Percentiles rank a stretch among this genome's conserved stretches.
Conservation (phyloP, 2,113 vertebrate genomes). For the Labrus mixtus region DNA sequence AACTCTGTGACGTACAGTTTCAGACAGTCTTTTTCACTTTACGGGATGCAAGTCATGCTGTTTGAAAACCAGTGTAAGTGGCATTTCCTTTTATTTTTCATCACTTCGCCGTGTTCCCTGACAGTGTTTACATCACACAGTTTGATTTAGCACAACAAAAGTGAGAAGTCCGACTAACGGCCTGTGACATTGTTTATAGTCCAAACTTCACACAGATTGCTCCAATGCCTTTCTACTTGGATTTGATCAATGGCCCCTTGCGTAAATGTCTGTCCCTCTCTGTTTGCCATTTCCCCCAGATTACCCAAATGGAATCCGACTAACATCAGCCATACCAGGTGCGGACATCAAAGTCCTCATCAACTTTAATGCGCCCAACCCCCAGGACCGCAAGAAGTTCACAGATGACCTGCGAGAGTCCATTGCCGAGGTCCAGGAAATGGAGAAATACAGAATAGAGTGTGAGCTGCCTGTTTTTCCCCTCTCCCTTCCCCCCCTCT, state of each 20-base stretch:
- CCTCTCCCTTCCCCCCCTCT: conserved; percentile 13
- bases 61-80: conserved; percentile 98
- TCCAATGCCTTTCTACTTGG: conserved; percentile 33
- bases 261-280: conserved; percentile 48
- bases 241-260: conserved; percentile 51
- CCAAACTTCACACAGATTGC: conserved; percentile 39
- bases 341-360: conserved; percentile 98
- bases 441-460: conserved; percentile 99
- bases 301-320: conserved; percentile 97
- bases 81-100: conserved; percentile 18
- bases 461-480: conserved; percentile 85
- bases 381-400: conserved; percentile 99
- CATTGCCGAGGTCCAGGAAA: conserved; percentile 97
- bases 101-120: conserved; percentile 12
- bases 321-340: conserved; percentile 95
- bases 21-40: conserved; percentile 96
- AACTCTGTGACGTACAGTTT: conserved; percentile 99
- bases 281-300: conserved; percentile 79
- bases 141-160: conserved; percentile 45
- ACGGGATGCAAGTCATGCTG: conserved; percentile 96
- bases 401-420: conserved; percentile 97
- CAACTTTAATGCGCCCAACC: conserved; percentile 98
- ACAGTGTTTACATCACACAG: conserved; percentile 48
- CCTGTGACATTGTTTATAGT: conserved; percentile 48
- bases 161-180: conserved; percentile 24